phyloP scores from a whole-genome alignment of 2,888 invertebrate species.

The Stenchaetothrips biformis region DNA sequence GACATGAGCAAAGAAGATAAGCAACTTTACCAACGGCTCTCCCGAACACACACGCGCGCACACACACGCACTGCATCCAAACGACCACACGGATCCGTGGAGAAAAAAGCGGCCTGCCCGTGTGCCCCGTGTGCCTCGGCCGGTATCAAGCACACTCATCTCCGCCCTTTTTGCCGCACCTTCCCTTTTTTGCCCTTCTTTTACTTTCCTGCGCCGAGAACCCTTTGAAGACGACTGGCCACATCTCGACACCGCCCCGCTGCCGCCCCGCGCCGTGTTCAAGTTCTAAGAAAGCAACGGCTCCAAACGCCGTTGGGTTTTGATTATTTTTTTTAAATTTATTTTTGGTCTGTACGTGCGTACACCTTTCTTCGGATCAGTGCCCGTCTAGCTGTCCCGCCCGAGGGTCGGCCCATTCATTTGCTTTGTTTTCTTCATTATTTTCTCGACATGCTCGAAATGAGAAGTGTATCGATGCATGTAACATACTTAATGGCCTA shows the following conservation, averaged over 20 bases:
- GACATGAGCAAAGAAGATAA: no score
- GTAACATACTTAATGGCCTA: no score
- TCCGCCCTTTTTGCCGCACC: not conserved
- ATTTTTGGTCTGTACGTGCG: no score
- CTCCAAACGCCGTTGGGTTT: not conserved
- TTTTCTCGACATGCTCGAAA: no score
- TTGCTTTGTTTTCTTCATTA: no score
- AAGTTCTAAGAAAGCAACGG: slow-evolving; percentile 25
- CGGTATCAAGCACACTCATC: slow-evolving; percentile 20
- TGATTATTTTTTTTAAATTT: not conserved
- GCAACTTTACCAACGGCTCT: no score
- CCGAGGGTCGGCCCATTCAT: no score
- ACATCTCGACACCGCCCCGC: slow-evolving; percentile 26
- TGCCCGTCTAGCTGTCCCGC: no score
- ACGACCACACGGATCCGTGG: not conserved
- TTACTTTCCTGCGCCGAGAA: not conserved
- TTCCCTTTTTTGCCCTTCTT: slow-evolving; percentile 18
- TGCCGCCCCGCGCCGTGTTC: slow-evolving; percentile 9
- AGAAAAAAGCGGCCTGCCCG: slow-evolving; percentile 27
- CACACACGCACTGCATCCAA: not conserved
- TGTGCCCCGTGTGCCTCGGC: not conserved
- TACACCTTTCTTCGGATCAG: no score
- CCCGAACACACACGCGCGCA: not conserved
- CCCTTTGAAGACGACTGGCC: not conserved
- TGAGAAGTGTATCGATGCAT: no score